Percentiles rank a stretch among this genome's conserved stretches.
These are phyloP conservation scores for Agrenia bidenticulata DNA, from an alignment of 2,888 invertebrate species.

Conservation along the genomic window DNA sequence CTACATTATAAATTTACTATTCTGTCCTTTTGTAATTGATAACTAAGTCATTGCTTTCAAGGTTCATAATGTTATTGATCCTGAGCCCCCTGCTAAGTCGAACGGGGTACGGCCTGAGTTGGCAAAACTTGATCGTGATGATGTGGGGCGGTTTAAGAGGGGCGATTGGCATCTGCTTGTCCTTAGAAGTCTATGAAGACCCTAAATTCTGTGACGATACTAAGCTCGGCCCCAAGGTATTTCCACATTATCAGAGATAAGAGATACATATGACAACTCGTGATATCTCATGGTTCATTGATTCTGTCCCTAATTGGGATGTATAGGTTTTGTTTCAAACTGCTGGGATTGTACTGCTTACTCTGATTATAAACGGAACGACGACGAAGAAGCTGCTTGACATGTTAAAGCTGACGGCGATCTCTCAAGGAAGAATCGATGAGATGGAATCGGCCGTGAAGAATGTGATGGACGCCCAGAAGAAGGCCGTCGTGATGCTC, in stretches of 20 bases:
- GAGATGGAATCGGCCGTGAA: conserved; percentile 64
- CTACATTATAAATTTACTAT: no score
- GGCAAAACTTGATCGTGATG: conserved; percentile 63
- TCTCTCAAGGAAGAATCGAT: conserved; percentile 61
- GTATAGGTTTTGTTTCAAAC: conserved; percentile 62
- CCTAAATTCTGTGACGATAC: conserved; percentile 53
- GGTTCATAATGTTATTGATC: conserved; percentile 59
- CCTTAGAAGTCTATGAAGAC: conserved; percentile 62
- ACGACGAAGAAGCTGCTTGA: conserved; percentile 61
- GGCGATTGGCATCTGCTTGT: conserved; percentile 64
- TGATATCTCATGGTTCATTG: no score
- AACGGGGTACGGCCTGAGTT: conserved; percentile 64
- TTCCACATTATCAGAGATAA: no score
- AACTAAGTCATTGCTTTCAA: conserved; percentile 47
- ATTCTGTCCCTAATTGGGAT: not conserved
- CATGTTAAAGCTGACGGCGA: conserved; percentile 61
- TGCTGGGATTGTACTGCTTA: conserved; percentile 63
- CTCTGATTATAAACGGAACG: conserved; percentile 63
- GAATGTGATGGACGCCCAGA: conserved; percentile 59
- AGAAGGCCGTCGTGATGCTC: conserved; percentile 62
- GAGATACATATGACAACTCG: no score
- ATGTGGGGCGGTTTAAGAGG: conserved; percentile 66
- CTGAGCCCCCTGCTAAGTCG: conserved; percentile 61
- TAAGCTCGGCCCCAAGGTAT: conserved; percentile 49
- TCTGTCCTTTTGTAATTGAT: not conserved